Percentiles rank a stretch among this genome's conserved stretches.
Conservation (phyloP, 2,888 invertebrate species). For the Stenoptilia bipunctidactyla region DNA sequence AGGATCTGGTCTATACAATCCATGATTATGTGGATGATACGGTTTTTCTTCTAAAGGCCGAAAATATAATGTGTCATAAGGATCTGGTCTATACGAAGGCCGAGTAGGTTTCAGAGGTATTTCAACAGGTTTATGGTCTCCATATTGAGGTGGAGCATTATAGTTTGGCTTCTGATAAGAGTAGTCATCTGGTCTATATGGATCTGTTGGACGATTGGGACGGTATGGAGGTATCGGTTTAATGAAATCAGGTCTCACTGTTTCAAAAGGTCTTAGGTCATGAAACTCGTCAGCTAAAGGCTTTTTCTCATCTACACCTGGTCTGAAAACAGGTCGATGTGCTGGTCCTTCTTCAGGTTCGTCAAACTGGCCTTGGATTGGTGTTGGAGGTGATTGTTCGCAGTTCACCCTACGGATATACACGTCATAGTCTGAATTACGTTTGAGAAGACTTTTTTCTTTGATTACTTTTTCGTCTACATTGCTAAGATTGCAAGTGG, state of each 20-base stretch:
- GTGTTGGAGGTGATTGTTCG: conserved; percentile 49
- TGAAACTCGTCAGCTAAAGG: conserved; percentile 36
- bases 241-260: conserved; percentile 17
- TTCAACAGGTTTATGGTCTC: conserved; percentile 40
- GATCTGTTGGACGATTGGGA: conserved; percentile 28
- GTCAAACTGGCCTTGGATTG: conserved; percentile 37
- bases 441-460: conserved; percentile 32
- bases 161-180: conserved; percentile 31
- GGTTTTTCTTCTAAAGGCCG: conserved; percentile 26
- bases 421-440: conserved; percentile 55
- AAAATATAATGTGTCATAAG: conserved; percentile 40
- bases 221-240: conserved; percentile 22
- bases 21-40: conserved; percentile 18
- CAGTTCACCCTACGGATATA: conserved; percentile 49
- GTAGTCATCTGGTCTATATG: conserved; percentile 42
- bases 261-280: conserved; percentile 28
- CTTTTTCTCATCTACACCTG: conserved; percentile 41
- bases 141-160: conserved; percentile 44
- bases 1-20: conserved; percentile 29
- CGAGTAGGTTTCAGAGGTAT: conserved; percentile 33
- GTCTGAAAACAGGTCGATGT: conserved; percentile 47
- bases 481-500: conserved; percentile 52
- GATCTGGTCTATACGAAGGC: conserved; percentile 27
- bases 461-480: conserved; percentile 42
- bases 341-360: conserved; percentile 30